Evolutionary conservation across 2,797 vertebrate species (phyloP), one percentile per base, ranked within the genome.

Genomic region (Bradypodion ventrale): DNA sequence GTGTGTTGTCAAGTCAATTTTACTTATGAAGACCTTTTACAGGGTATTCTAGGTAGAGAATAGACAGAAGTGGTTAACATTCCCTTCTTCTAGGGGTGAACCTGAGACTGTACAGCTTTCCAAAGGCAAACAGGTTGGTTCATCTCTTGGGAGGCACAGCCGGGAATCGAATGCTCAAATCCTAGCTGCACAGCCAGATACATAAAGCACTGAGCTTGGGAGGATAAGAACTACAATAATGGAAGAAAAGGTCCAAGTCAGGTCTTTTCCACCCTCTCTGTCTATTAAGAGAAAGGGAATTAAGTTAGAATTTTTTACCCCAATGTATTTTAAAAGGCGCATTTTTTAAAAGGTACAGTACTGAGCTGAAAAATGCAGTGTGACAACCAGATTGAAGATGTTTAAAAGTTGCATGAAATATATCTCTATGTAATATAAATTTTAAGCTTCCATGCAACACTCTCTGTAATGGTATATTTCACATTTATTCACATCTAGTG

Each of bases 401-500:
- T 95, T 95, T 96, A 93, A 94, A 95, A 93, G 87, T 93, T 90
- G 91, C 91, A 94, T 95, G 92, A 94, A 94, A 91, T 32, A 93
- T 92, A 92, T 92, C 94, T 93, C 94, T 94, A 94, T 95, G 91
- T 93, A 93, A 95, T 93, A 96, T 94, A 96, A 94, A 35, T 94
- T 94, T 93, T 94, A 95, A 93, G 94, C 88, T 94, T 87, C 90
- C 92, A 92, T 96, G 94, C 95, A 96, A 96, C 93, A 95, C 88
- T 94, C 94, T 95, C 94, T 92, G 94, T 95, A 95, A 94, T 85
- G 94, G 91, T 92, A 95, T 90, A 94, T 93, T 96, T 96, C 96
- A 96, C 96, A 96, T 96, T 96, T 95, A 89, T 91, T 95, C 93
- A 95, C 94, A 93, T 95, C 94, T 96, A 96, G 96, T 96, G 96